phyloP scores from a whole-genome alignment of 2,888 invertebrate genomes.

The Asteroscopus sphinx region DNA sequence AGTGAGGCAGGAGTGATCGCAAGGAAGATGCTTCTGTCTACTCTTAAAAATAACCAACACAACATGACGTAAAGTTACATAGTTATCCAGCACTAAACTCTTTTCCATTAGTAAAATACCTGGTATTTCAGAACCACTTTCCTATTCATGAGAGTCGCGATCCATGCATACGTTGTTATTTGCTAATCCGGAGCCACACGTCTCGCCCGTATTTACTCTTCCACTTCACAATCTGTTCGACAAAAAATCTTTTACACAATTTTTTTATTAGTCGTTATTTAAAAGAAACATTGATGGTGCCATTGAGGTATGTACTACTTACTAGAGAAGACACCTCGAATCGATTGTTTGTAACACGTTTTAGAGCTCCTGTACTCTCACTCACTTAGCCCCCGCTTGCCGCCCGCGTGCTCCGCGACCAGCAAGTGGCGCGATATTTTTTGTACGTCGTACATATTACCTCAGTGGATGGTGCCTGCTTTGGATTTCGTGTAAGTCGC shows the following conservation, averaged over 20 bases:
- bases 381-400: no score
- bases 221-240: constrained; percentile 25
- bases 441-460: no score
- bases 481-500: no score
- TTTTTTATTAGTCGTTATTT: background rate
- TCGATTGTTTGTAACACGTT: no score
- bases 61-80: background rate
- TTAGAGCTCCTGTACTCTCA: no score
- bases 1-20: no score
- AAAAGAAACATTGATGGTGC: background rate
- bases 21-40: background rate
- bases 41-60: background rate
- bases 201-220: constrained; percentile 18
- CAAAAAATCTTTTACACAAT: constrained; percentile 17
- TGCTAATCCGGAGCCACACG: constrained; percentile 31
- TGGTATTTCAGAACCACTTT: constrained; percentile 4
- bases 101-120: constrained; percentile 2
- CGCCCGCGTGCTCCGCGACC: no score
- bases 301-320: no score
- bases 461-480: no score
- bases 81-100: background rate
- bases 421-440: no score
- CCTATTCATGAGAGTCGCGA: constrained; percentile 19
- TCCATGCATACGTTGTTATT: constrained; percentile 20
- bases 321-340: no score